Conservation (phyloP, 2,797 vertebrate genomes). For the Sebastes variabilis region DNA sequence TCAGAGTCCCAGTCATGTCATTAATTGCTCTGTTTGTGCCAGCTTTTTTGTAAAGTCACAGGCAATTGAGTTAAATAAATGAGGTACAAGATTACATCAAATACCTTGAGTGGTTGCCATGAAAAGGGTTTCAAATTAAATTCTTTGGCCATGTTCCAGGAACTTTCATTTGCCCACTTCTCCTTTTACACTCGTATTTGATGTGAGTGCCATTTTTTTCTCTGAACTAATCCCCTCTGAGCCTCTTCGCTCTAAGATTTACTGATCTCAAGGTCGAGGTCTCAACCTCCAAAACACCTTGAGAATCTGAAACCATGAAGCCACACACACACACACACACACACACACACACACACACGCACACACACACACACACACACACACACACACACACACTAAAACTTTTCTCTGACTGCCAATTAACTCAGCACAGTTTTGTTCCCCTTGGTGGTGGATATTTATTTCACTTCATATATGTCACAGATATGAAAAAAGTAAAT, state of each 20-base stretch:
- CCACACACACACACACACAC: not conserved
- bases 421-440: not conserved
- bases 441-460: not conserved
- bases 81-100: constrained; percentile 7
- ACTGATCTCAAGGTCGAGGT: not conserved
- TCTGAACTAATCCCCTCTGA: constrained; percentile 23
- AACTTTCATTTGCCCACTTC: constrained; percentile 19
- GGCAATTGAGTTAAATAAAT: constrained; percentile 19
- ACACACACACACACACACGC: too few relatives aligned
- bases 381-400: not conserved
- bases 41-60: constrained; percentile 22
- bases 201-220: constrained; percentile 29
- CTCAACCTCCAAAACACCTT: constrained; percentile 4
- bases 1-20: not conserved
- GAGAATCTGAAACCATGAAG: not conserved
- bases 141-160: constrained; percentile 36
- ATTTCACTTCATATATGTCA: not conserved
- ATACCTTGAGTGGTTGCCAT: constrained; percentile 8
- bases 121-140: constrained; percentile 34
- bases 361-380: not conserved
- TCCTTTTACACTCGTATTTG: constrained; percentile 21
- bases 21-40: not conserved
- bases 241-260: not conserved
- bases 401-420: not conserved
- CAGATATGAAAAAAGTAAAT: too few relatives aligned